Evolutionary conservation across 2,888 invertebrate species (phyloP).

Genomic region (Andrena dorsata): DNA sequence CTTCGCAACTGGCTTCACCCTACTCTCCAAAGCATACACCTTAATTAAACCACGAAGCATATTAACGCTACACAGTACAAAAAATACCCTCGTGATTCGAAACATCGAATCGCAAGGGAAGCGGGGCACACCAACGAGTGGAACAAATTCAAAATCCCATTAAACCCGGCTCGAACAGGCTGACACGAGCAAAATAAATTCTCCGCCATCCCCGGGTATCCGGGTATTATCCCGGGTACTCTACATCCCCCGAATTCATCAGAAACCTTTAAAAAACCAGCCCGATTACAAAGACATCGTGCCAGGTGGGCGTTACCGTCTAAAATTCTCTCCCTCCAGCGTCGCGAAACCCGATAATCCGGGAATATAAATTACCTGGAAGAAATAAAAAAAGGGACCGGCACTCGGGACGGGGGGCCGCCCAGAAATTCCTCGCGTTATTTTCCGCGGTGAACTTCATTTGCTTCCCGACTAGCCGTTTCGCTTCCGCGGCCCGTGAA

Average conservation of each 20-base stretch:
- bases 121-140: background rate
- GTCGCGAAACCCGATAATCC: conserved; percentile 58
- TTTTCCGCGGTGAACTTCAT: conserved; percentile 70
- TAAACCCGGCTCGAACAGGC: background rate
- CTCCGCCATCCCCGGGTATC: background rate
- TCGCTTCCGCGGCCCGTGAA: conserved; percentile 79
- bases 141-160: background rate
- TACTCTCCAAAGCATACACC: background rate
- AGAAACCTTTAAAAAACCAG: conserved; percentile 29
- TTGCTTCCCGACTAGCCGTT: conserved; percentile 71
- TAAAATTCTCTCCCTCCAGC: conserved; percentile 40
- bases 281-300: conserved; percentile 46
- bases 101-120: background rate
- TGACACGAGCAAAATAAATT: conserved; percentile 15
- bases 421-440: conserved; percentile 67
- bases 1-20: too few relatives aligned
- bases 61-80: background rate
- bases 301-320: background rate
- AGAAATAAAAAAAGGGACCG: conserved; percentile 56
- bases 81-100: background rate
- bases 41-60: background rate
- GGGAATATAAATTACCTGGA: conserved; percentile 59
- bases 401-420: background rate
- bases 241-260: conserved; percentile 41
- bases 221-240: conserved; percentile 22